Conservation (phyloP, 2,888 invertebrate species). For the Agrochola litura region DNA sequence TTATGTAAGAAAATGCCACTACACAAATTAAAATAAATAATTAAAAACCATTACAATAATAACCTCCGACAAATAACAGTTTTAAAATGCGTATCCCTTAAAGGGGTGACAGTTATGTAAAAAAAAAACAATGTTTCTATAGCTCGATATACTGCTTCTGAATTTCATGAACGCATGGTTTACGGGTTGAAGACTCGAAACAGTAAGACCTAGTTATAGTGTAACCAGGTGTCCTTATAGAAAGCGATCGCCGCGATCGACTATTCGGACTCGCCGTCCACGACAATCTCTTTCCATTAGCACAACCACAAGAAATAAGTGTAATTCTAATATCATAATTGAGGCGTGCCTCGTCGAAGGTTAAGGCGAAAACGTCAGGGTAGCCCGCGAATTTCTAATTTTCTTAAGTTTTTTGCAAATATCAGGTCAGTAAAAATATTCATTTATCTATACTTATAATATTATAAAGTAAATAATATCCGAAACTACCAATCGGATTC, state of each 20-base stretch:
- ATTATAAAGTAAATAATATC: too few species aligned
- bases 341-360: constrained; percentile 12
- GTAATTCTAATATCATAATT: neutral
- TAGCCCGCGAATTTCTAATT: neutral
- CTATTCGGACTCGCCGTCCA: neutral
- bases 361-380: neutral
- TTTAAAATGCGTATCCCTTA: constrained; percentile 5
- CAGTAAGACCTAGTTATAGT: constrained; percentile 1
- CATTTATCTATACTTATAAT: too few species aligned
- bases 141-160: neutral
- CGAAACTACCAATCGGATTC: too few species aligned
- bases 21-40: constrained; percentile 47
- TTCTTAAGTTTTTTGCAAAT: neutral
- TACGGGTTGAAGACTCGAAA: neutral
- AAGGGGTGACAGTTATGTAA: neutral
- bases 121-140: neutral
- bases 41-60: constrained; percentile 37
- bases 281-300: neutral
- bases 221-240: neutral
- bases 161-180: neutral
- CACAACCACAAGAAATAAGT: neutral
- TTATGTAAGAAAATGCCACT: constrained; percentile 45
- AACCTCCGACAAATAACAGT: constrained; percentile 36
- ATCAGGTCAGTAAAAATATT: neutral
- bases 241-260: neutral